Percentiles rank a stretch among this genome's conserved stretches.
These are phyloP conservation scores for Cosmopolites sordidus DNA, from an alignment of 2,888 invertebrate species.

Conservation along the genomic window DNA sequence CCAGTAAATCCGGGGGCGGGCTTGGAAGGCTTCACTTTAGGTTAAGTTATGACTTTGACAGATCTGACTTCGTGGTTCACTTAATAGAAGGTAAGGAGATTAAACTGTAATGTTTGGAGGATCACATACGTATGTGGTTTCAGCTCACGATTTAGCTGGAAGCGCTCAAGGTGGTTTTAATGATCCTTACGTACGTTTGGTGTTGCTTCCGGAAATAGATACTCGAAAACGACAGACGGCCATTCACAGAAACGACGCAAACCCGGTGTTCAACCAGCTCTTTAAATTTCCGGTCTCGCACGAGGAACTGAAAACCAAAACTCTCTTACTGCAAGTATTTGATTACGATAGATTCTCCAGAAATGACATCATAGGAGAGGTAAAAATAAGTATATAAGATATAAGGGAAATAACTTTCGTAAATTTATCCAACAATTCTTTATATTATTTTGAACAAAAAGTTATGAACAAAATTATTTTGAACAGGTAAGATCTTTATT, in stretches of 20 bases:
- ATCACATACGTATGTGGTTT: too few species aligned
- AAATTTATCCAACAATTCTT: too few species aligned
- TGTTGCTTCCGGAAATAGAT: conserved; percentile 79
- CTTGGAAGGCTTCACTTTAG: conserved; percentile 80
- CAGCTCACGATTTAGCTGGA: conserved; percentile 78
- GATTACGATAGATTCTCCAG: conserved; percentile 73
- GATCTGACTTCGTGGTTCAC: conserved; percentile 86
- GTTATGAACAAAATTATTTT: too few species aligned
- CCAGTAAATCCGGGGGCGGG: conserved; percentile 57
- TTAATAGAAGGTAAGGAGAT: conserved; percentile 72
- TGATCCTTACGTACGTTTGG: conserved; percentile 82
- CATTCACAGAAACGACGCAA: conserved; percentile 77
- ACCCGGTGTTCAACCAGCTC: conserved; percentile 86
- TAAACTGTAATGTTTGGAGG: too few species aligned
- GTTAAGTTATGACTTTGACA: conserved; percentile 83
- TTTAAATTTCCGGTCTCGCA: conserved; percentile 90
- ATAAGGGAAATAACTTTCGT: too few species aligned
- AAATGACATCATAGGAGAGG: conserved; percentile 82
- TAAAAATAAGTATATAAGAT: too few species aligned
- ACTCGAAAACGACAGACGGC: conserved; percentile 78
- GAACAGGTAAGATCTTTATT: too few species aligned
- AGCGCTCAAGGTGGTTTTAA: conserved; percentile 84
- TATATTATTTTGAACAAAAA: too few species aligned
- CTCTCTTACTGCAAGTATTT: conserved; percentile 68
- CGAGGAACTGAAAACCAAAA: conserved; percentile 78